Evolutionary conservation across 23 tunicate genomes (phyloP).

Genomic region (Styela clava): DNA sequence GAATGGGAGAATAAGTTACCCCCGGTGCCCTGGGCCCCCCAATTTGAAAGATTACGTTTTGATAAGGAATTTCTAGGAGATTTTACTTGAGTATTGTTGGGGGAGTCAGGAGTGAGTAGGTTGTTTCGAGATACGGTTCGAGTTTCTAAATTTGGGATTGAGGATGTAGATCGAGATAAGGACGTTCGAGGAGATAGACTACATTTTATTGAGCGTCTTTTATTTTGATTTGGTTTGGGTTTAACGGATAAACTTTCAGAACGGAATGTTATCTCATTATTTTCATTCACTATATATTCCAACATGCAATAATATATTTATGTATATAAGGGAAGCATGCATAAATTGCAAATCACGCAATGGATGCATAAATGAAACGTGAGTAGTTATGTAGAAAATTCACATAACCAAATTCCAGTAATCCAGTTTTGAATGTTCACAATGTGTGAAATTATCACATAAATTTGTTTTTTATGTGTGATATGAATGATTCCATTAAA

Average conservation of each 20-base stretch:
- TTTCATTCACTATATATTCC: slow-evolving; percentile 5
- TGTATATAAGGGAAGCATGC: background rate
- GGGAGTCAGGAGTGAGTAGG: slow-evolving; percentile 4
- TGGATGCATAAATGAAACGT: background rate
- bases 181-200: slow-evolving; percentile 13
- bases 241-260: background rate
- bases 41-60: slow-evolving; percentile 5
- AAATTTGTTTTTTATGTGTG: no score
- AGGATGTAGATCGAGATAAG: slow-evolving; percentile 17
- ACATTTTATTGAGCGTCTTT: slow-evolving; percentile 13
- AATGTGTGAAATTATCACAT: no score
- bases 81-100: background rate
- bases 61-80: background rate
- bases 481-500: no score
- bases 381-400: no score
- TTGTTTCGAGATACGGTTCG: background rate
- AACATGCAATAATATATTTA: background rate
- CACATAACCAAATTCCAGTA: no score
- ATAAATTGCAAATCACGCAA: background rate
- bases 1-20: slow-evolving; percentile 42
- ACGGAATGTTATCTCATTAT: slow-evolving; percentile 20
- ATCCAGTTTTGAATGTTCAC: no score
- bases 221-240: background rate
- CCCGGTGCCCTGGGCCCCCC: slow-evolving; percentile 8
- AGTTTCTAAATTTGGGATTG: background rate